Percentiles rank a stretch among this genome's conserved stretches.
These are phyloP conservation scores for Tenthredo livida DNA, from an alignment of 2,888 invertebrate species.

Conservation along the genomic window DNA sequence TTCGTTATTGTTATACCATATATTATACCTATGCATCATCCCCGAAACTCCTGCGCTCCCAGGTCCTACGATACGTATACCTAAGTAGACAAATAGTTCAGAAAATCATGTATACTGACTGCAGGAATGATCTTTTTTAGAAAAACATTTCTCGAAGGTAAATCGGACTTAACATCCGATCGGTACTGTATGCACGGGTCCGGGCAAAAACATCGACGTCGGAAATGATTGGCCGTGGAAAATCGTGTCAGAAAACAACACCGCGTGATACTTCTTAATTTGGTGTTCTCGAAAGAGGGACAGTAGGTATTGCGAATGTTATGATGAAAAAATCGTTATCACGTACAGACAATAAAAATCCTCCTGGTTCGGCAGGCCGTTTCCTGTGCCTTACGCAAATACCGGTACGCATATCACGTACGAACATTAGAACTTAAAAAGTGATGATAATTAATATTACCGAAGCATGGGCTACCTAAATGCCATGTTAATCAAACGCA, in stretches of 20 bases:
- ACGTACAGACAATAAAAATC: constrained; percentile 20
- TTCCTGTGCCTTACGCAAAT: constrained; percentile 5
- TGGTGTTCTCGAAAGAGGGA: background rate
- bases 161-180: too few relatives aligned
- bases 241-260: background rate
- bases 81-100: background rate
- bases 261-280: background rate
- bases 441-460: constrained; percentile 19
- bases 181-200: too few relatives aligned
- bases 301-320: background rate
- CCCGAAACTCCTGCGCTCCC: background rate
- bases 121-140: background rate
- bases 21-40: too few relatives aligned
- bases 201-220: too few relatives aligned
- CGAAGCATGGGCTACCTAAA: background rate
- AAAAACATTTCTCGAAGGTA: too few relatives aligned
- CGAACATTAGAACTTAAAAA: constrained; percentile 35
- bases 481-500: too few relatives aligned
- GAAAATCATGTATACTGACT: background rate
- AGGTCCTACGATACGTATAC: background rate
- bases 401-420: background rate
- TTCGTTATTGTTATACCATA: background rate
- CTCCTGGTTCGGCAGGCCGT: background rate
- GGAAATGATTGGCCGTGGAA: background rate
- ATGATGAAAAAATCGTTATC: constrained; percentile 2